phyloP scores from a whole-genome alignment of 37 sponge, comb jelly and placozoan genomes.

The Chondrosia reniformis region DNA sequence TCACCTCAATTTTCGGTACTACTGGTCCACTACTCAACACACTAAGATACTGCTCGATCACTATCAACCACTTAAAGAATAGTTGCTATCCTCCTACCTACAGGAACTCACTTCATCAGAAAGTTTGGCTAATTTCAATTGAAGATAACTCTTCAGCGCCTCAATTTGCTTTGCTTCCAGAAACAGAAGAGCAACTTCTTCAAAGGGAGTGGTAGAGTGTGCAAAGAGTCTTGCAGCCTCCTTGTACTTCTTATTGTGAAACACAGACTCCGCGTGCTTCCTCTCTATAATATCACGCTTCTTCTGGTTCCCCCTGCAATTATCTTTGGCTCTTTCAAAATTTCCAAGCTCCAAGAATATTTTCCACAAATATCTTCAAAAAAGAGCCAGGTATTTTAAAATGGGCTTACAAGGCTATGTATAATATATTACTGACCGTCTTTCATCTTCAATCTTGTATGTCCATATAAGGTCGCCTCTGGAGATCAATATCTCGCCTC shows the following conservation, averaged over 20 bases:
- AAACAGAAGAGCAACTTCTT: slow-evolving; percentile 93
- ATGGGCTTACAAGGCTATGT: background rate
- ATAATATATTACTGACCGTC: background rate
- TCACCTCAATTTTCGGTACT: too few relatives aligned
- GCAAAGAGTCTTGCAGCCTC: slow-evolving; percentile 83
- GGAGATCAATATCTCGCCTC: background rate
- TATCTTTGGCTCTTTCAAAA: slow-evolving; percentile 81
- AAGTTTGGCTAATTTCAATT: slow-evolving; percentile 48
- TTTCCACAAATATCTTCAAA: slow-evolving; percentile 55
- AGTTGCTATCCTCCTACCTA: background rate
- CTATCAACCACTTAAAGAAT: background rate
- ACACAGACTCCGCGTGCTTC: slow-evolving; percentile 63
- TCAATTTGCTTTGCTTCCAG: slow-evolving; percentile 62
- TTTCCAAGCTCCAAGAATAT: slow-evolving; percentile 77
- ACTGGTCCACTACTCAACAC: background rate
- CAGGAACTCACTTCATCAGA: background rate
- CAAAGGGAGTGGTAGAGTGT: slow-evolving; percentile 85
- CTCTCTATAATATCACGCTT: slow-evolving; percentile 43
- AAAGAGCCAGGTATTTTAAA: too few relatives aligned
- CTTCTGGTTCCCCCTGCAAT: slow-evolving; percentile 30
- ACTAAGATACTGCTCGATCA: background rate
- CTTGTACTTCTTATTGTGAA: slow-evolving; percentile 38
- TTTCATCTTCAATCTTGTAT: slow-evolving; percentile 1
- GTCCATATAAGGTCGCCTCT: slow-evolving; percentile 10
- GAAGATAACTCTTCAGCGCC: slow-evolving; percentile 64